Evolutionary conservation across 2,797 vertebrate genomes (phyloP), one percentile per base, ranked within the genome.

Genomic region (Lindbergichthys nudifrons): DNA sequence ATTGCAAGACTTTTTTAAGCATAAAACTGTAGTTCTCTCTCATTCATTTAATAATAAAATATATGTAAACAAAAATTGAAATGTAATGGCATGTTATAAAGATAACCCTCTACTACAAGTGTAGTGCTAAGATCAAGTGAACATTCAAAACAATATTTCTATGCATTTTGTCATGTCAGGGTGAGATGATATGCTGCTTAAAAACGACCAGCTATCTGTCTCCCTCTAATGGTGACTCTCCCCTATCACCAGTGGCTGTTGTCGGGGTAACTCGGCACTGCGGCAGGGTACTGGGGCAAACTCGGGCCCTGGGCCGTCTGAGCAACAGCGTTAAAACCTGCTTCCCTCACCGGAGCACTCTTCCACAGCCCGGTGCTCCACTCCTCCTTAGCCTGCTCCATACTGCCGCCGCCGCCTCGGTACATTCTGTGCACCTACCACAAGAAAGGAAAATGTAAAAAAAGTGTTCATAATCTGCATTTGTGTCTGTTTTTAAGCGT

Each of bases 321-420:
- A 1, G 95, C 90, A 6, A 97, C 92, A 19, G 95, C 96, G 64
- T 91, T 96, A 77, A 96, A 96, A 51, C 96, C 96, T 0, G 95
- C 96, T 63, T 97, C 95, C 64, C 95, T 95, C 43, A 94, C 94
- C 0, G 96, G 92, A 0, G 97, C 95, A 5, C 91, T 96, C 83
- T 95, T 96, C 98, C 98, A 99, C 0, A 87, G 0, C 0, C 98
- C 98, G 0, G 92, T 92, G 86, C 88, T 96, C 98, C 98, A 99
- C 88, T 99, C 98, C 0, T 97, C 95, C 89, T 98, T 96, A 10
- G 98, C 98, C 36, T 95, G 97, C 87, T 95, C 88, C 66, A 99
- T 86, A 81, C 97, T 99, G n/a, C 98, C 98, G 0, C 97, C 97
- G 0, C 87, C 94, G 0, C 96, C 96, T 2, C 97, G 96, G 88